Percentiles rank a stretch among this genome's conserved stretches.
Evolutionary conservation across 2,113 vertebrate species (phyloP).

Genomic region (Tenebrosternarchus preto): DNA sequence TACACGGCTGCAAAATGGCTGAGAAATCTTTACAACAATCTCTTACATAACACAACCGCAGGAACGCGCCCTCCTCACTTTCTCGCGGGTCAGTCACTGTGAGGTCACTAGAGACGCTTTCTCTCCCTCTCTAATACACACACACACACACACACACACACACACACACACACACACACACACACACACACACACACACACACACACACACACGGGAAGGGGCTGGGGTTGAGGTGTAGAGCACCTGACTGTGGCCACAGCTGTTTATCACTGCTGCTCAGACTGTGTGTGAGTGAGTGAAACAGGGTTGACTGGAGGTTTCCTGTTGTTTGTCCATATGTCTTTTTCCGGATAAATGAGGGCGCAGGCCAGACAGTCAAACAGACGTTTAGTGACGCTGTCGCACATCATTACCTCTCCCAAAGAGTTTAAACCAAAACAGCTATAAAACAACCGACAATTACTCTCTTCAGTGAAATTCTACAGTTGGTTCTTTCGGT

Average conservation of each 20-base stretch:
- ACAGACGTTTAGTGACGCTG: conserved; percentile 15
- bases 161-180: background rate
- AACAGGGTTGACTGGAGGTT: background rate
- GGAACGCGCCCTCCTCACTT: background rate
- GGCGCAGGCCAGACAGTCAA: conserved; percentile 33
- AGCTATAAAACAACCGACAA: background rate
- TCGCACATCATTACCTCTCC: background rate
- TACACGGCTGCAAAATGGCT: conserved; percentile 1
- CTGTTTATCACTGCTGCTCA: conserved; percentile 24
- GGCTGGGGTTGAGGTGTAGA: background rate
- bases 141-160: conserved; percentile 1
- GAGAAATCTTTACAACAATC: conserved; percentile 16
- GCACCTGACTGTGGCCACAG: conserved; percentile 32
- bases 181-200: background rate
- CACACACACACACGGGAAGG: background rate
- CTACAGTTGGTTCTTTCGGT: too few relatives aligned
- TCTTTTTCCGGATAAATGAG: conserved; percentile 41
- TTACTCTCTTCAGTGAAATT: background rate
- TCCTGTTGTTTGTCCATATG: conserved; percentile 23
- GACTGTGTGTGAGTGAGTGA: background rate
- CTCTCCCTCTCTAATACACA: too few relatives aligned
- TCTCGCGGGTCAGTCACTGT: too few relatives aligned
- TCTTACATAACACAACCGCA: conserved; percentile 33
- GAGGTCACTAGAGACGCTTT: too few relatives aligned
- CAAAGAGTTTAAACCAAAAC: background rate